phyloP scores from a whole-genome alignment of 2,888 invertebrate species.

The Ormyrus pomaceus region DNA sequence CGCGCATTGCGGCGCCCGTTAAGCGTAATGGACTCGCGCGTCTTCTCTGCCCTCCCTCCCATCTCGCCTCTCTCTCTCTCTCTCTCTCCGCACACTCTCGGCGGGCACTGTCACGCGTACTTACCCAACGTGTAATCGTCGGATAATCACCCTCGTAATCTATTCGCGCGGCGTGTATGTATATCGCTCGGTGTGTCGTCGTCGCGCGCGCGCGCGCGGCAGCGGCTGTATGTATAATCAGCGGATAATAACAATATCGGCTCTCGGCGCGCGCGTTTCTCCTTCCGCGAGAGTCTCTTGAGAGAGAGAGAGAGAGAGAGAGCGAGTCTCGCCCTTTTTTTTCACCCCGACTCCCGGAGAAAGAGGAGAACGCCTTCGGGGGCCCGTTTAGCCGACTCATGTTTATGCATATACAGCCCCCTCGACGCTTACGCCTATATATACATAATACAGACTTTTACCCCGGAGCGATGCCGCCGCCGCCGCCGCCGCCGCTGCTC shows the following conservation, averaged over 20 bases:
- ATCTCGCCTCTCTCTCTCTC: slow-evolving; percentile 1
- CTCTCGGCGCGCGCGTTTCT: neutral
- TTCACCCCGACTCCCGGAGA: neutral
- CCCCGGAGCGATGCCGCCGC: slow-evolving; percentile 5
- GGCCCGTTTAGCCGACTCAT: slow-evolving; percentile 46
- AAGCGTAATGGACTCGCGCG: slow-evolving; percentile 40
- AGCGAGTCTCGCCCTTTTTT: neutral
- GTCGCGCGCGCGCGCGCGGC: too few species aligned
- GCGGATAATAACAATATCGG: slow-evolving; percentile 29
- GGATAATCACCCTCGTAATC: slow-evolving; percentile 63
- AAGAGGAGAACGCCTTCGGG: neutral
- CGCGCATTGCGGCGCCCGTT: slow-evolving; percentile 37
- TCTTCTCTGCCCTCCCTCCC: neutral
- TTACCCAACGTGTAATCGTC: slow-evolving; percentile 70
- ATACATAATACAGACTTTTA: slow-evolving; percentile 10
- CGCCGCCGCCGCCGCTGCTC: too few species aligned
- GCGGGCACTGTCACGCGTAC: slow-evolving; percentile 65
- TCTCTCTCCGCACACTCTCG: slow-evolving; percentile 11
- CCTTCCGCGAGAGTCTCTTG: slow-evolving; percentile 9
- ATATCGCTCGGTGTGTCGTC: neutral
- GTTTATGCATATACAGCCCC: slow-evolving; percentile 46
- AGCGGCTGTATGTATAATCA: neutral
- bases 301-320: too few species aligned
- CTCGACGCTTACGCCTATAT: neutral
- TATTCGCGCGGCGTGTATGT: neutral